Evolutionary conservation across 2,888 invertebrate species (phyloP), one percentile per base, ranked within the genome.

Genomic region (Ommatoiulus sabulosus): DNA sequence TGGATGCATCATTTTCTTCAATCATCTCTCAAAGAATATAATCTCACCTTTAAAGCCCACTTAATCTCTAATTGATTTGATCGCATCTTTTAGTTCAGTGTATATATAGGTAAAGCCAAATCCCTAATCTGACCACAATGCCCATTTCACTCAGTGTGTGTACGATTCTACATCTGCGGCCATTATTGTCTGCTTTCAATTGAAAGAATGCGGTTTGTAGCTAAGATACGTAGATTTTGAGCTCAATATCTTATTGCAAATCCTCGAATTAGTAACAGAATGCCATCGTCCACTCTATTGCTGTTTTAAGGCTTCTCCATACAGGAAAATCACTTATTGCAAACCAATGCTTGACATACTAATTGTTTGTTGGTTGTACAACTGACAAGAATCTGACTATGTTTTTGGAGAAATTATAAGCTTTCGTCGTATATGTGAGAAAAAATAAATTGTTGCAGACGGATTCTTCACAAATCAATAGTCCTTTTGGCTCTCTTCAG

Each of bases 1-100:
- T 35, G 35, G 2, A 35, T 35, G 35, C 35, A 35, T 35, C 35
- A 35, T 52, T 52, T 52, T 52, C 52, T 52, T 52, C 15, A 52
- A 63, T 4, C 6, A 80, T 24, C 72, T 24, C 57, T 80, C 8
- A 72, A 24, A 72, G 80, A 80, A 35, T 43, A 35, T 80, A 80
- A 80, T 80, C 80, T 35, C 15, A 80, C 8, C 35, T 80, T 80
- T 35, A 12, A 80, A 35, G 80, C 35, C 35, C 80, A 35, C 15
- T 80, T 80, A 80, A 80, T 80, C 80, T 80, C 12, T 80, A 80
- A 80, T 80, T 35, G 80, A 35, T 80, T 80, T 20, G 24, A 12
- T 80, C 20, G 20, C 5, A 35, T 80, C 80, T 35, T 80, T 12
- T 12, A 24, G 80, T 35, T 24, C 15, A 43, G 12, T 35, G 24